Base-by-base conservation (phyloP, 2,888 invertebrate species). In the Eubasilissa splendida region DNA sequence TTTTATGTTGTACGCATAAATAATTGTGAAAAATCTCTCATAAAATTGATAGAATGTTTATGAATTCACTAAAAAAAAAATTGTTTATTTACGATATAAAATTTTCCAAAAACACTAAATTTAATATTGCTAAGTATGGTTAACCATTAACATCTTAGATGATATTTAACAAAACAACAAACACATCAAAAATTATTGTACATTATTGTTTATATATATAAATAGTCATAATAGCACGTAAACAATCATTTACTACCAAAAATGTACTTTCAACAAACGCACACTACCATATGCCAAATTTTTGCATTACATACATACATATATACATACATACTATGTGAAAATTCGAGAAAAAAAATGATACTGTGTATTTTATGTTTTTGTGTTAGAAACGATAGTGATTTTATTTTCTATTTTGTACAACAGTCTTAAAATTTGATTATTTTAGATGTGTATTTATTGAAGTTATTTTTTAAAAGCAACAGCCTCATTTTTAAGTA, bases 81-180 rank as follows among this genome's bases (percentile, higher is more conserved):
- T 63, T 60, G 31, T n/a, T 22, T 77, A 71, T 76, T 71, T 71
- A 71, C 54, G 12, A 31, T 80, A 80, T 77, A 80, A 80, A 80
- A 80, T 73, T 80, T 80, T 79, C 33, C 74, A 66, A 79, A 82
- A 78, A 76, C 82, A 76, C 76, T 82, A 76, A 80, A 71, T 79
- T 78, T 82, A 82, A 76, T 82, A 82, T 82, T 82, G 82, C 82
- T 82, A 82, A 66, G 70, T 79, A 56, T 68, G 76, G 77, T 82
- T 70, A 79, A 80, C 82, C 80, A 79, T 80, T 75, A 79, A 80
- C 77, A 82, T 80, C 68, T 63, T 79, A 66, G 66, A 58, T 75
- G 66, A 68, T 54, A 76, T 14, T 70, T 60, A 66, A 75, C 68
- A 79, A 76, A 65, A 76, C 76, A 76, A 56, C 65, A 66, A 76